Base-by-base conservation (phyloP, 2,113 vertebrate species). In the Podarcis cretensis region DNA sequence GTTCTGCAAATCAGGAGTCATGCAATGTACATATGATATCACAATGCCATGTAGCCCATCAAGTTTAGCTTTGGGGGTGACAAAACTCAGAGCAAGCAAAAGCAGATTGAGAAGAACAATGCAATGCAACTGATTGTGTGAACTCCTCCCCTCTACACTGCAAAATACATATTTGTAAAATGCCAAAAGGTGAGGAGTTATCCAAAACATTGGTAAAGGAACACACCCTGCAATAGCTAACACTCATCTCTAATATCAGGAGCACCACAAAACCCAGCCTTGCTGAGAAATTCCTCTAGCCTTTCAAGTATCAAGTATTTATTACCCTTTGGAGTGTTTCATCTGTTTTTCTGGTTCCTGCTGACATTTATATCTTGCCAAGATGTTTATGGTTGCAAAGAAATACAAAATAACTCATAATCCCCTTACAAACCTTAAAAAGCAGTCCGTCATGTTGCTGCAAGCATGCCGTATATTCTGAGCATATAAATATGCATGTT, bases 351-450 rank as follows among this genome's bases (percentile, higher is more conserved):
- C 82, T 84, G 78, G 37, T 91, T 95, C 85, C 82, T 90, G 71
- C 27, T 84, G 86, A 92, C 92, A 93, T 84, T 92, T 87, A 88
- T 81, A 90, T 93, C 90, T 95, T 75, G 89, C 37, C 84, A 85
- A 91, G 92, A 93, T 63, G 63, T 94, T 95, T 91, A 91, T 79
- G 86, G 90, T 85, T 85, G 90, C 83, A 87, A 93, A 89, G 86
- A 87, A 63, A 84, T 21, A 57, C 6, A 90, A 89, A 89, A 86
- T 27, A 87, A 65, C 23, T 87, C 32, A 86, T n/a, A 54, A 74
- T 89, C 77, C 54, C 16, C 81, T 91, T 9, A 86, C 6, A 87
- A 43, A 75, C 68, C 48, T 90, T 57, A 81, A 92, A 93, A 86
- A 74, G 43, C 4, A 81, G 1, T 81, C 69, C 4, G 23, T 63